Conservation (phyloP, 2,888 invertebrate species). For the Conchocele bisecta region DNA sequence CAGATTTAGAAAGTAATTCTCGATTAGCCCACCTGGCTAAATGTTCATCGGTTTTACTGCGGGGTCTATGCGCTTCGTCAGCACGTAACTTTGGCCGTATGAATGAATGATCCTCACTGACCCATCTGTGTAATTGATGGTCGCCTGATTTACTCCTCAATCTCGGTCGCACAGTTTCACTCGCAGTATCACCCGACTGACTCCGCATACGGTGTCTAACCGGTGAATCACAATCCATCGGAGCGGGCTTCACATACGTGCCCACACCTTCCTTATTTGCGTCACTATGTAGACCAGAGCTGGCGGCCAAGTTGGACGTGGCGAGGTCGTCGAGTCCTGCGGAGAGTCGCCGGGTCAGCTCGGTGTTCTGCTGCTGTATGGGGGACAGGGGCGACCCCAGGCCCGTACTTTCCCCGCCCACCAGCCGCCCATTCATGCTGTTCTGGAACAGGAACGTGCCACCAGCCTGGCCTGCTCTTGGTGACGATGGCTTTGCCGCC, state of each 20-base stretch:
- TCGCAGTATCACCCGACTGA: background rate
- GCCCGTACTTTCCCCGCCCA: too few relatives aligned
- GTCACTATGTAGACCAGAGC: constrained; percentile 30
- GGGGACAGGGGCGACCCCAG: constrained; percentile 30
- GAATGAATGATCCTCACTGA: constrained; percentile 72
- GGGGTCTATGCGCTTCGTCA: constrained; percentile 69
- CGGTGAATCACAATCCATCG: constrained; percentile 21
- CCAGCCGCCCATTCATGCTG: constrained; percentile 33
- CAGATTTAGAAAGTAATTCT: constrained; percentile 74
- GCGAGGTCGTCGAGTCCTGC: constrained; percentile 57
- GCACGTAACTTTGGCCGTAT: constrained; percentile 72
- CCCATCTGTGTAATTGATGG: constrained; percentile 68
- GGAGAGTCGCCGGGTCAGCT: constrained; percentile 71
- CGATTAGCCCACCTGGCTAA: constrained; percentile 62
- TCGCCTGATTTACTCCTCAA: constrained; percentile 76
- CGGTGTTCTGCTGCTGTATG: constrained; percentile 58
- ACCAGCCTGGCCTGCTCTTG: constrained; percentile 57
- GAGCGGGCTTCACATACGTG: constrained; percentile 36
- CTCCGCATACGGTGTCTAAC: background rate
- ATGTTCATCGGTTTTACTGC: constrained; percentile 64
- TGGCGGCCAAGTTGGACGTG: background rate
- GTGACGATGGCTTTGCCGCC: constrained; percentile 60
- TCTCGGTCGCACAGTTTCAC: constrained; percentile 50
- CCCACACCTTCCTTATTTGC: constrained; percentile 30
- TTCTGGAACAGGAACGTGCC: constrained; percentile 62